phyloP scores from a whole-genome alignment of 2,797 vertebrate genomes.

The Zenarchopterus dispar region DNA sequence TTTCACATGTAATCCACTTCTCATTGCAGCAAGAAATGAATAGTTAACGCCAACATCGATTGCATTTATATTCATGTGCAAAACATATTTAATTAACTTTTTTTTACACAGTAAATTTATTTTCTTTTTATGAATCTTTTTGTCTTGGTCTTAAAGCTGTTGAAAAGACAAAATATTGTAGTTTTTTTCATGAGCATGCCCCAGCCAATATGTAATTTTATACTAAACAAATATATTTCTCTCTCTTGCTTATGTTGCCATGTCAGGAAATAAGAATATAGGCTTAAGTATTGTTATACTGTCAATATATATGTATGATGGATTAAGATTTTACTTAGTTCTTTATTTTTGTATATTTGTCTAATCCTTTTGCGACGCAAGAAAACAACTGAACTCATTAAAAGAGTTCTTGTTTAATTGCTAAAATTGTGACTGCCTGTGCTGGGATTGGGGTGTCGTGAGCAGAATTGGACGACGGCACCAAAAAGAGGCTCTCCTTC shows the following conservation, averaged over 20 bases:
- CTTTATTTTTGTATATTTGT: neutral
- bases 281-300: no score
- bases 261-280: neutral
- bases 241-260: neutral
- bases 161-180: no score
- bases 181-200: no score
- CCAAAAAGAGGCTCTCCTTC: constrained; percentile 60
- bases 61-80: neutral
- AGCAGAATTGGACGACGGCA: constrained; percentile 51
- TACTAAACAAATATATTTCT: no score
- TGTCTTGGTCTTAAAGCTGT: no score
- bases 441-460: constrained; percentile 46
- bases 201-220: no score
- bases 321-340: neutral
- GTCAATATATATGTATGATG: no score
- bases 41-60: no score
- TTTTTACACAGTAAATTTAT: neutral
- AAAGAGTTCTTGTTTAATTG: constrained; percentile 32
- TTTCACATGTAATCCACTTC: neutral
- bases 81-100: neutral
- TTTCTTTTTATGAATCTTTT: no score
- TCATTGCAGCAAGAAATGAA: neutral
- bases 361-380: neutral
- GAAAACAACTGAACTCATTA: constrained; percentile 10
- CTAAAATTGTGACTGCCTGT: constrained; percentile 30